phyloP scores from a whole-genome alignment of 2,113 vertebrate species.

The Daboia siamensis region DNA sequence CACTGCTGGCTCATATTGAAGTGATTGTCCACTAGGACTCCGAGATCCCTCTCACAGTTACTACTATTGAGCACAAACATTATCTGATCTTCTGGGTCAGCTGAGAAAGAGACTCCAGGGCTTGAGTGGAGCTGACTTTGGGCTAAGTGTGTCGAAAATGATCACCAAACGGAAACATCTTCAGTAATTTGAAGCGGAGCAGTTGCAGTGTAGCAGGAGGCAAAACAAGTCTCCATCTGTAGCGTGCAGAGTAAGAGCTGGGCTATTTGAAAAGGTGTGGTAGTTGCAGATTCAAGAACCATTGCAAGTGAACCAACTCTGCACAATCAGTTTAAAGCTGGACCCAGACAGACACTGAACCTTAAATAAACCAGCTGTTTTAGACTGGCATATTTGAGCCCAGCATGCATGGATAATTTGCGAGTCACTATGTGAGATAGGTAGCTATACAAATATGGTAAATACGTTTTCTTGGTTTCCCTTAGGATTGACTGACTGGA shows the following conservation, averaged over 20 bases:
- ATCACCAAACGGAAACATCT: slow-evolving; percentile 10
- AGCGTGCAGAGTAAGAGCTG: background rate
- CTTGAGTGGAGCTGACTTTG: too few species aligned
- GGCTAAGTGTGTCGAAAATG: background rate
- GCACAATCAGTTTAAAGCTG: background rate
- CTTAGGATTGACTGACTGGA: too few species aligned
- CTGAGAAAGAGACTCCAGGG: background rate
- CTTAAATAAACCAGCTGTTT: background rate
- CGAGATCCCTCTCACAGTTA: too few species aligned
- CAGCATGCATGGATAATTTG: background rate
- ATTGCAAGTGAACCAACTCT: slow-evolving; percentile 25
- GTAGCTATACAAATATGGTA: background rate
- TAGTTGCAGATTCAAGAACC: background rate
- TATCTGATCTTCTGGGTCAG: background rate
- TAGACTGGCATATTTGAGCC: background rate
- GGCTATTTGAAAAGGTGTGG: background rate
- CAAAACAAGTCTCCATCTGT: slow-evolving; percentile 24
- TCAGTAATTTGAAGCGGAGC: background rate
- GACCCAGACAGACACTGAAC: background rate
- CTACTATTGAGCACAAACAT: background rate
- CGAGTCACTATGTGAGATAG: background rate
- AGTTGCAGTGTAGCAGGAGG: slow-evolving; percentile 39
- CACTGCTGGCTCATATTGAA: too few species aligned
- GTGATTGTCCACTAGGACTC: too few species aligned
- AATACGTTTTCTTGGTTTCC: background rate